Evolutionary conservation across 2,888 invertebrate genomes (phyloP).

Genomic region (Cremastinae sp.): DNA sequence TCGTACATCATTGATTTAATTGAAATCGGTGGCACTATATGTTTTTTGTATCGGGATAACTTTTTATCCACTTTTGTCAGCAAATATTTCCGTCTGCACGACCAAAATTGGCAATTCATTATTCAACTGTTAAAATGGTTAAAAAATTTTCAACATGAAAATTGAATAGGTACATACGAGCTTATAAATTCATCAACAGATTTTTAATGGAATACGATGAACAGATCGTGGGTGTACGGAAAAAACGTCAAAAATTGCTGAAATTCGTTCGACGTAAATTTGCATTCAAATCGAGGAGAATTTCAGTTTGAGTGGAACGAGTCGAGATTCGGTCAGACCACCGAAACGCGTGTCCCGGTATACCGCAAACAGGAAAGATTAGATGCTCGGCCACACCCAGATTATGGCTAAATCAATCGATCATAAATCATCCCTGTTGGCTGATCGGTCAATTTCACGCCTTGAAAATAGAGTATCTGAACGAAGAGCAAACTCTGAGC

Average conservation of each 20-base stretch:
- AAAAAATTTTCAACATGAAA: too few species aligned
- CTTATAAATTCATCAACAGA: not conserved
- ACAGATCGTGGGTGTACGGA: not conserved
- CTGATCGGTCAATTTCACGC: constrained; percentile 48
- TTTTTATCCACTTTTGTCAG: not conserved
- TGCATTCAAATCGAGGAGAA: too few species aligned
- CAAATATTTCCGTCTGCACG: not conserved
- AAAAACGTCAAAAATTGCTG: not conserved
- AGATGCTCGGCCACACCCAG: constrained; percentile 42
- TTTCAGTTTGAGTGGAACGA: too few species aligned
- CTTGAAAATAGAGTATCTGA: constrained; percentile 17
- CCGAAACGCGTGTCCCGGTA: too few species aligned
- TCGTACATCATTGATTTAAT: constrained; percentile 31
- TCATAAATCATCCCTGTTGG: constrained; percentile 41
- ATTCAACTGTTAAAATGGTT: not conserved
- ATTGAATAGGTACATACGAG: not conserved
- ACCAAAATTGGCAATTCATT: not conserved
- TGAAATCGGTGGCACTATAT: constrained; percentile 13
- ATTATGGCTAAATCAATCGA: constrained; percentile 43
- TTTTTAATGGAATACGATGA: not conserved
- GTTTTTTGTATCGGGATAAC: not conserved
- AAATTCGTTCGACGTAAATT: too few species aligned
- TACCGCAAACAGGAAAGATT: constrained; percentile 18
- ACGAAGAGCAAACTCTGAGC: not conserved
- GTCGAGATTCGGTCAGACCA: too few species aligned